phyloP scores from a whole-genome alignment of 2,888 invertebrate genomes.

The Sinelater perroti region DNA sequence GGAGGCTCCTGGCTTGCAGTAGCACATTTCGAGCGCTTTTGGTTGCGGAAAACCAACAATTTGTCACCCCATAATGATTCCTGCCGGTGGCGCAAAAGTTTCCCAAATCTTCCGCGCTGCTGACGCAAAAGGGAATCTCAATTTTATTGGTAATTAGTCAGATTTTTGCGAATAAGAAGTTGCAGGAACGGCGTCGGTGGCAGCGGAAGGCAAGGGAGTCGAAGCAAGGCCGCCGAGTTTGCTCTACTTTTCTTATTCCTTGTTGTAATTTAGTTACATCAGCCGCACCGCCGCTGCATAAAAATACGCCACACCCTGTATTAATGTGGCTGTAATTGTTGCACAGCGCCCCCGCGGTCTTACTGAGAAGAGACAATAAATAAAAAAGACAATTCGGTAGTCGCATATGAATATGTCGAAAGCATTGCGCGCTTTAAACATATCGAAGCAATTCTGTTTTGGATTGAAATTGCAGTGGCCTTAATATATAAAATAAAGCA shows the following conservation, averaged over 20 bases:
- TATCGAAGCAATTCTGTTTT: too few relatives aligned
- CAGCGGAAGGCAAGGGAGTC: constrained; percentile 30
- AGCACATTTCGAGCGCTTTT: constrained; percentile 2
- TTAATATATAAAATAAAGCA: neutral
- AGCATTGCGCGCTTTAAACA: too few relatives aligned
- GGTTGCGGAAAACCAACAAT: constrained; percentile 4
- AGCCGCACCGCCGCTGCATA: constrained; percentile 12
- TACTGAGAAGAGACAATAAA: too few relatives aligned
- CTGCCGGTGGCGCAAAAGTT: neutral
- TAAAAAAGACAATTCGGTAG: constrained; percentile 6
- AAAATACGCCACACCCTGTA: constrained; percentile 21
- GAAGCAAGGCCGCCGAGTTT: constrained; percentile 39
- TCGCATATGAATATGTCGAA: too few relatives aligned
- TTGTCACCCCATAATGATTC: neutral
- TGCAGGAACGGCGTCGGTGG: constrained; percentile 23
- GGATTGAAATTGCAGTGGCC: too few relatives aligned
- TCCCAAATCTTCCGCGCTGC: neutral
- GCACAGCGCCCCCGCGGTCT: constrained; percentile 10
- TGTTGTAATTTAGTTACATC: constrained; percentile 33
- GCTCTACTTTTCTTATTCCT: constrained; percentile 34
- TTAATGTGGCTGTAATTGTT: constrained; percentile 22
- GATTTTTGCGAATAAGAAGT: constrained; percentile 4
- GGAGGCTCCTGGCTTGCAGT: neutral
- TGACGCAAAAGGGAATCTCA: neutral
- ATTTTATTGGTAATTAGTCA: neutral